Evolutionary conservation across 2,888 invertebrate genomes (phyloP), one percentile per base, ranked within the genome.

Genomic region (Tetramorium bicarinatum): DNA sequence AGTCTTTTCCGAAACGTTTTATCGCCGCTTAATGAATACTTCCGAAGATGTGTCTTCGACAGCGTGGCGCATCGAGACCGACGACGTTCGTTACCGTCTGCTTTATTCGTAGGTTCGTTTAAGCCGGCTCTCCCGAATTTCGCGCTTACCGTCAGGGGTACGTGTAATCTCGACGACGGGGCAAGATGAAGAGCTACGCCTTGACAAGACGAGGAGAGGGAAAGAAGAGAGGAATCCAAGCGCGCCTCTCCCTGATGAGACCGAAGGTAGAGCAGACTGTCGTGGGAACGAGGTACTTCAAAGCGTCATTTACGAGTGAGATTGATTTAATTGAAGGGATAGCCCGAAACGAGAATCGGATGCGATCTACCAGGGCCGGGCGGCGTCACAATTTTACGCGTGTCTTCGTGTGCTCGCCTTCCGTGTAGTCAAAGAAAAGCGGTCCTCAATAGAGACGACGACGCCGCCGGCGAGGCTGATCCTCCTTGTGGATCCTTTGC

Each of bases 311-410:
- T 87, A 77, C 83, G 80, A 52, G 64, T 67, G 62, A 75, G 85
- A 89, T 87, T 87, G 89, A 88, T 89, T 89, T 88, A 87, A 83
- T 87, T 85, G 83, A 83, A 85, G 82, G 82, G 82, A 86, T 74
- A 61, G 83, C 62, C 61, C 72, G 83, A 64, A 83, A 77, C 80
- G 82, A 72, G 84, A 75, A 81, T 85, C 85, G 83, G 56, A 77
- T 75, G 69, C 77, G 75, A 83, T 76, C 64, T 54, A 47, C 44
- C 38, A 61, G 66, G 34, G 7, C 7, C 38, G 76, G 25, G 11
- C 38, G 49, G 44, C 79, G 69, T 79, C 79, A 59, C 79, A 47
- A 79, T 79, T 79, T 87, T 82, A 80, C 86, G 87, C 84, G 71
- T 54, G 75, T 81, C 83, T 71, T 75, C 82, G 82, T 72, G 29